These are phyloP conservation scores for Metallyticus violacea DNA, from an alignment of 2,888 invertebrate species.

Conservation along the genomic window DNA sequence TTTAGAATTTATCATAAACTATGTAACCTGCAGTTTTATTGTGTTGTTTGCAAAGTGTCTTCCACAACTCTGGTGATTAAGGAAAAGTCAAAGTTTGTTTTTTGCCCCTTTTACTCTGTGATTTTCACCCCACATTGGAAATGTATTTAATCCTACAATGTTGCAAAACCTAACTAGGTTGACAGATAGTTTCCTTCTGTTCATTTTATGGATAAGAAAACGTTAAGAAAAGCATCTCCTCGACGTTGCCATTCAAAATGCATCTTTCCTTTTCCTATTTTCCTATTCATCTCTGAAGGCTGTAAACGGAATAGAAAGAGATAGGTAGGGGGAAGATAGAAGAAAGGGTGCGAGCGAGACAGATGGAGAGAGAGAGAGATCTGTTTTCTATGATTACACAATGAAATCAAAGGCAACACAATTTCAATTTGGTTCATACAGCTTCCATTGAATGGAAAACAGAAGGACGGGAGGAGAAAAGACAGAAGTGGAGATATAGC, in stretches of 20 bases:
- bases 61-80: too few species aligned
- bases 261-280: neutral
- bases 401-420: conserved; percentile 27
- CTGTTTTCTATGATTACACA: conserved; percentile 14
- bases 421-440: conserved; percentile 19
- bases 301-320: neutral
- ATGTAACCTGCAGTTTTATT: too few species aligned
- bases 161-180: neutral
- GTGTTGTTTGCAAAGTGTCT: too few species aligned
- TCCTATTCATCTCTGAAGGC: neutral
- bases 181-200: neutral
- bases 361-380: neutral
- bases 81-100: too few species aligned
- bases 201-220: neutral
- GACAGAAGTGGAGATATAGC: neutral
- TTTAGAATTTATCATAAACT: too few species aligned
- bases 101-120: too few species aligned
- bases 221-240: neutral
- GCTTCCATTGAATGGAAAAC: neutral
- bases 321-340: neutral
- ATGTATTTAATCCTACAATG: too few species aligned
- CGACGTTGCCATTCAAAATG: neutral
- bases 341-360: neutral
- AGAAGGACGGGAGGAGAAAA: neutral
- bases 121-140: too few species aligned